Evolutionary conservation across 2,113 vertebrate genomes (phyloP).

Genomic region (Gadus macrocephalus): DNA sequence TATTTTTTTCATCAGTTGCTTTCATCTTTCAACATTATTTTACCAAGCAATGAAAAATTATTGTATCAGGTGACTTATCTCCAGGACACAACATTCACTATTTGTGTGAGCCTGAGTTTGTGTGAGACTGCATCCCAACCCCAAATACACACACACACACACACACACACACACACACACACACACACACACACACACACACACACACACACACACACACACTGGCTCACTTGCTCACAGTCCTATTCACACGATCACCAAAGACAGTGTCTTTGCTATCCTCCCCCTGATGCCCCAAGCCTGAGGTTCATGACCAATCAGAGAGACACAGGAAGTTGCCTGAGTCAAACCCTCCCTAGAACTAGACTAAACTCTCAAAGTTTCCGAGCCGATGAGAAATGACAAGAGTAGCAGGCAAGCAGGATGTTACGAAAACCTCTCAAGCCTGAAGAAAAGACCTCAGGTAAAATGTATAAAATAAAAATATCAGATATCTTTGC

Average conservation of each 20-base stretch:
- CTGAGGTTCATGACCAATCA: constrained; percentile 56
- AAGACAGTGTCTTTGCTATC: no score
- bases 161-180: neutral
- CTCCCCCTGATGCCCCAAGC: constrained; percentile 24
- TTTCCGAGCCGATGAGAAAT: constrained; percentile 27
- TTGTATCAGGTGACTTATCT: no score
- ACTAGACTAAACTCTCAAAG: constrained; percentile 11
- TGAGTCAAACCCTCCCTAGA: constrained; percentile 31
- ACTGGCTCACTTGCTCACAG: neutral
- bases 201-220: constrained; percentile 13
- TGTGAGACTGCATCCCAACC: no score
- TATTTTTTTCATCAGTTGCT: no score
- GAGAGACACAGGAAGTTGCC: constrained; percentile 60
- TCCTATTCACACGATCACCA: neutral
- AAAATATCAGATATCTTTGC: no score
- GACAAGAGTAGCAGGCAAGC: constrained; percentile 16
- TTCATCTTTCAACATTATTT: no score
- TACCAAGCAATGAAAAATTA: no score
- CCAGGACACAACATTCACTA: no score
- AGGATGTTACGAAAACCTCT: constrained; percentile 9
- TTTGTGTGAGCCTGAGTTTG: no score
- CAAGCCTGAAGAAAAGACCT: constrained; percentile 13
- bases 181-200: constrained; percentile 5
- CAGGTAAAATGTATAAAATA: constrained; percentile 6
- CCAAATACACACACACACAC: neutral